Percentiles rank a stretch among this genome's conserved stretches.
phyloP scores from a whole-genome alignment of 2,888 invertebrate species.

The Tromatobia lineatoria region DNA sequence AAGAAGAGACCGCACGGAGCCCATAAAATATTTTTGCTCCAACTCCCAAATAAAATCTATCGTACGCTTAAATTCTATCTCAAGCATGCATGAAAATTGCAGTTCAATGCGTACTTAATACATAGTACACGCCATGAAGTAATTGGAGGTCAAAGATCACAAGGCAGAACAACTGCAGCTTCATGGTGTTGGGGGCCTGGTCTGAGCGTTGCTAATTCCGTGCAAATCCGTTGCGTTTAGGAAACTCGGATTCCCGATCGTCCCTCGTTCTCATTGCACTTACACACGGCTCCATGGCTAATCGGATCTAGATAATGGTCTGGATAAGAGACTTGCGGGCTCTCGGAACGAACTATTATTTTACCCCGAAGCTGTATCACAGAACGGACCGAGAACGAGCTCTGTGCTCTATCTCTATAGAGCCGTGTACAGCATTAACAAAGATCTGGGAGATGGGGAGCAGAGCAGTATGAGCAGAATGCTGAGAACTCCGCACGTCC shows the following conservation, averaged over 20 bases:
- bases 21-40: no score
- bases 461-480: constrained; percentile 7
- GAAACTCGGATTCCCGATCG: constrained; percentile 47
- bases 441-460: constrained; percentile 37
- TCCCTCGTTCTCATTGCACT: constrained; percentile 35
- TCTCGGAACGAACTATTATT: constrained; percentile 34
- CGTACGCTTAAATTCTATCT: no score
- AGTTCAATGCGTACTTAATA: constrained; percentile 13
- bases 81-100: background rate
- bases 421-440: background rate
- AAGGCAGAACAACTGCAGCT: constrained; percentile 35
- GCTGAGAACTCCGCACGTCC: constrained; percentile 31
- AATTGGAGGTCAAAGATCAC: constrained; percentile 32
- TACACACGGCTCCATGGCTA: constrained; percentile 37
- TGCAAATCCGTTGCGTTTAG: constrained; percentile 41
- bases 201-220: constrained; percentile 50
- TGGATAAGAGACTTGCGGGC: constrained; percentile 37
- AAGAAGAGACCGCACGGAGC: no score
- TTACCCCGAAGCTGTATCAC: constrained; percentile 35
- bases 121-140: constrained; percentile 22
- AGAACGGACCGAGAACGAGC: background rate
- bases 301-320: constrained; percentile 60
- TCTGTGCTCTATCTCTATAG: background rate
- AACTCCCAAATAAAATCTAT: no score
- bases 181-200: background rate